Evolutionary conservation across 2,113 vertebrate species (phyloP), one percentile per base, ranked within the genome.

Genomic region (Azemiops feae): DNA sequence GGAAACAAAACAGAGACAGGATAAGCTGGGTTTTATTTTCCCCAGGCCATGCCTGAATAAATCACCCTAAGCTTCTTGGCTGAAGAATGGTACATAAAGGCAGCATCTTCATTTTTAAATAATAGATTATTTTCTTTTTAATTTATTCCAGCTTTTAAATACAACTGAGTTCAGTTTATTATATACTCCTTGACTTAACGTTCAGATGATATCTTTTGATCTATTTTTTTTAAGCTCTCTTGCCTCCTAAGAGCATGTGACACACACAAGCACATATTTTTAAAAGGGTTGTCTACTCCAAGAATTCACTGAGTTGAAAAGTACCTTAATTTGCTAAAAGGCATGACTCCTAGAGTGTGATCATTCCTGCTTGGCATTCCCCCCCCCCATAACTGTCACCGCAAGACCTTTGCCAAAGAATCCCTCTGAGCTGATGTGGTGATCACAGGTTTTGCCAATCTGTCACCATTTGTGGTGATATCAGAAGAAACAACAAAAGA

Each of bases 271-370:
- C 69, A 89, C 43, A 60, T 64, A 25, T 18, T 85, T 91, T 54
- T 43, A 57, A 85, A 8, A 53, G 45, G 69, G 25, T 54, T 91
- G 64, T 39, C n/a, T 52, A 89, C 7, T 47, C 53, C 53, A 12
- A 39, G 60, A 81, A 81, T 50, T 69, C n/a, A 91, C 39, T 54
- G 89, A 91, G n/a, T 91, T 54, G 64, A 53, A 91, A 54, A 91
- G 22, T 64, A 47, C 20, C 85, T 92, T 92, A 87, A 87, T 87
- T 64, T 60, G 27, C 10, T 52, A 64, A 57, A 60, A 60, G 30
- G 20, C 45, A 87, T 52, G 27, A 87, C 22, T 60, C 55, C 27
- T 47, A 58, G 55, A 47, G 20, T 18, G 10, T 64, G 85, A 69
- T 88, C 14, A 53, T 92, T 92, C 43, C 69, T 53, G 45, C 45